Percentiles rank a stretch among this genome's conserved stretches.
phyloP scores from a whole-genome alignment of 37 sponge, comb jelly and placozoan genomes.

The Bolinopsis microptera region DNA sequence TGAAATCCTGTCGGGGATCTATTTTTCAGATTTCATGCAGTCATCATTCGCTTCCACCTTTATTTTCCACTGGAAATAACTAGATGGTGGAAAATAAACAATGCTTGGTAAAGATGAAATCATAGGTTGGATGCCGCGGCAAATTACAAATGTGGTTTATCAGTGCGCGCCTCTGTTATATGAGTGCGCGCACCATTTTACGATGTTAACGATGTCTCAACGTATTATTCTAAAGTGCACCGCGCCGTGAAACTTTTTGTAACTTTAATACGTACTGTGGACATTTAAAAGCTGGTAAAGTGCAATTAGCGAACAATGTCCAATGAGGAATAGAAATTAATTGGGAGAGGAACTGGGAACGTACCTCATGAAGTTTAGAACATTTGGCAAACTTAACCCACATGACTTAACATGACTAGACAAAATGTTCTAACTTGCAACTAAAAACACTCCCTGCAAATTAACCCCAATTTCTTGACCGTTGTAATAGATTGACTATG shows the following conservation, averaged over 20 bases:
- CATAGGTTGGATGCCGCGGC: neutral
- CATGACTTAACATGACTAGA: neutral
- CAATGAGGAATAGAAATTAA: neutral
- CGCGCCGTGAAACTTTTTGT: neutral
- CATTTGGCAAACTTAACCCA: neutral
- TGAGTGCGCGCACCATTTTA: neutral
- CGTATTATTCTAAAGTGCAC: neutral
- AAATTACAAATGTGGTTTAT: neutral
- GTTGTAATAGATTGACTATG: too few species aligned
- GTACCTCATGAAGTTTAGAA: neutral
- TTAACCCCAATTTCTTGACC: too few species aligned
- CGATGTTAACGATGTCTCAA: neutral
- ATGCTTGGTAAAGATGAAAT: neutral
- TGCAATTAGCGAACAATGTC: neutral
- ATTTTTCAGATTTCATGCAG: neutral
- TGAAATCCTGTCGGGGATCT: conserved; percentile 9
- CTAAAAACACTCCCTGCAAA: neutral
- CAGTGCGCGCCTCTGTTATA: neutral
- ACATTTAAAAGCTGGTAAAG: too few species aligned
- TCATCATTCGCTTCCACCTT: neutral
- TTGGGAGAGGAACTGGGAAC: neutral
- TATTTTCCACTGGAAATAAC: neutral
- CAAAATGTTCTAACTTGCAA: neutral
- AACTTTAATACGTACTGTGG: neutral
- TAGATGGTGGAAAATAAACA: neutral